A percentile compares a stretch with the other conserved stretches of the same genome.
phyloP scores from a whole-genome alignment of 2,113 vertebrate genomes.

The Eublepharis macularius region DNA sequence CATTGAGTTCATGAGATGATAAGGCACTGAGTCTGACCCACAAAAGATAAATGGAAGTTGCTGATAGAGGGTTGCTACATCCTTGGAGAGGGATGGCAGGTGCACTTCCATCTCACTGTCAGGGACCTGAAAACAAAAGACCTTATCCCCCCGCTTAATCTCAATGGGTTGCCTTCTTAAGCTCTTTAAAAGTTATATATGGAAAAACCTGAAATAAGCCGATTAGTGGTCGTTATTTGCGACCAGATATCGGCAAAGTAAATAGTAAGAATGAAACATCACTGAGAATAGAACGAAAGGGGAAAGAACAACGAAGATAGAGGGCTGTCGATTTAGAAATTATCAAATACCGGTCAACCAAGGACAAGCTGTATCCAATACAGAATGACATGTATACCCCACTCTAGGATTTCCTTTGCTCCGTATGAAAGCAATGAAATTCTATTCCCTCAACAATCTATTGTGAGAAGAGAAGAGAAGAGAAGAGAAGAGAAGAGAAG shows the following conservation, averaged over 20 bases:
- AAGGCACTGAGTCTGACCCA: constrained; percentile 61
- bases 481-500: not conserved
- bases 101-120: constrained; percentile 60
- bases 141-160: constrained; percentile 64
- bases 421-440: not conserved
- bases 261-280: constrained; percentile 48
- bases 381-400: not conserved
- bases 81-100: constrained; percentile 28
- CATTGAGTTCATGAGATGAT: constrained; percentile 50
- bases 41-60: constrained; percentile 72
- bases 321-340: constrained; percentile 34
- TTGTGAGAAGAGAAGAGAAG: not conserved
- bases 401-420: constrained; percentile 12
- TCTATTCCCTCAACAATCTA: constrained; percentile 8
- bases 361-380: constrained; percentile 21
- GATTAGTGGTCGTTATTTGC: constrained; percentile 68
- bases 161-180: constrained; percentile 62
- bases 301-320: not conserved
- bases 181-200: constrained; percentile 74
- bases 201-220: constrained; percentile 61
- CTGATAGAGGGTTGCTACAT: constrained; percentile 64
- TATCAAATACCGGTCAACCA: constrained; percentile 11
- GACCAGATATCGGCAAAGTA: constrained; percentile 63
- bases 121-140: constrained; percentile 63
- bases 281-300: constrained; percentile 47